These are phyloP conservation scores for Babylonia areolata DNA, from an alignment of 1,140 invertebrate species.

Conservation along the genomic window DNA sequence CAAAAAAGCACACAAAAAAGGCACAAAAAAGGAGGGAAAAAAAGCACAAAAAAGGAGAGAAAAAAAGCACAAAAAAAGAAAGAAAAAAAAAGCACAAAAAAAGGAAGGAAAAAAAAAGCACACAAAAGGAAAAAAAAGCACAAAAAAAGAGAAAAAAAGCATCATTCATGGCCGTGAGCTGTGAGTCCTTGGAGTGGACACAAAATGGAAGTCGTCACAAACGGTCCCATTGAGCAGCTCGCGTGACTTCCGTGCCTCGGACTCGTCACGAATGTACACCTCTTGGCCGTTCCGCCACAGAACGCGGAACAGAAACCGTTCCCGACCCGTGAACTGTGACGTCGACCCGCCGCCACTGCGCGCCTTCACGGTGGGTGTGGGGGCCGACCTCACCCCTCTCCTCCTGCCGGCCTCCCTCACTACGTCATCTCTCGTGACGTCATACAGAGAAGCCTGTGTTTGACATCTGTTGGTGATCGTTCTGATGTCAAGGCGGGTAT, in stretches of 20 bases:
- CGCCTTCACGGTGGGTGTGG: not conserved
- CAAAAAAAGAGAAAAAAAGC: not conserved
- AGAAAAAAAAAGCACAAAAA: too few relatives aligned
- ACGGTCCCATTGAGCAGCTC: not conserved
- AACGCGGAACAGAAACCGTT: conserved; percentile 21
- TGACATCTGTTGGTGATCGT: not conserved
- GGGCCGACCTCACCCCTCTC: not conserved
- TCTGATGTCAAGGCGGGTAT: not conserved
- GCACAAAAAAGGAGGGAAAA: not conserved
- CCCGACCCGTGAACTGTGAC: not conserved
- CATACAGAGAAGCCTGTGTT: not conserved
- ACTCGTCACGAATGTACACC: conserved; percentile 19
- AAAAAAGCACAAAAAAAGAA: too few relatives aligned
- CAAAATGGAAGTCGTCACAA: not conserved
- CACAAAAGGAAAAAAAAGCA: not conserved
- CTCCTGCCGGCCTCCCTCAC: not conserved
- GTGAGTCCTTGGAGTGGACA: not conserved
- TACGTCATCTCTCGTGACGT: not conserved
- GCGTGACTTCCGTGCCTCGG: not conserved
- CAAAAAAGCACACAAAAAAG: not conserved
- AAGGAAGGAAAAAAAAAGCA: not conserved
- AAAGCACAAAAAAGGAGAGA: not conserved
- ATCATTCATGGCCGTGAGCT: not conserved
- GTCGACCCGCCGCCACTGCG: too few relatives aligned
- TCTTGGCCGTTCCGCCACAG: not conserved